These are phyloP conservation scores for Lepidurus packardi DNA, from an alignment of 1,140 invertebrate species.

Conservation along the genomic window DNA sequence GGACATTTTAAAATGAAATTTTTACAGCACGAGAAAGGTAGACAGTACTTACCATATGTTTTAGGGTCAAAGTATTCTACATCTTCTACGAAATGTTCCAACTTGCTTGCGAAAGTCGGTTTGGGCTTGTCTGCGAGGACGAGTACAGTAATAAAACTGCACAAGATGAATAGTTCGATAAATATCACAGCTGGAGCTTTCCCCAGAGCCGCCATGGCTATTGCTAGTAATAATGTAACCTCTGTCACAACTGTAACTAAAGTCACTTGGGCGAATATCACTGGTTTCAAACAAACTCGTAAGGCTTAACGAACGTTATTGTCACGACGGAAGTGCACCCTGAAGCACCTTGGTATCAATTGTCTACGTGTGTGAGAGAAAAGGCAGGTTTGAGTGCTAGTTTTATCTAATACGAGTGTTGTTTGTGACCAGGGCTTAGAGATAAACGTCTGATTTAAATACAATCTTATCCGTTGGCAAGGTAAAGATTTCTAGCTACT, in stretches of 20 bases:
- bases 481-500: background rate
- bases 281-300: no score
- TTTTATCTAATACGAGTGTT: conserved; percentile 1
- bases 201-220: background rate
- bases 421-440: background rate
- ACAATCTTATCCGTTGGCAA: conserved; percentile 6
- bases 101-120: background rate
- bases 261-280: no score
- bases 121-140: background rate
- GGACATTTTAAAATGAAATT: no score
- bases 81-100: conserved; percentile 3
- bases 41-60: background rate
- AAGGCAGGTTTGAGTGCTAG: background rate
- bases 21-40: background rate
- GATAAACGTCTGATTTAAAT: conserved; percentile 1
- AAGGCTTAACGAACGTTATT: no score
- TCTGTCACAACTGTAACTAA: no score
- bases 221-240: background rate
- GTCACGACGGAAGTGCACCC: background rate
- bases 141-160: background rate
- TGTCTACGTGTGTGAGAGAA: background rate
- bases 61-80: background rate
- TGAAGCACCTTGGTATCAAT: background rate
- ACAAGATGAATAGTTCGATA: background rate
- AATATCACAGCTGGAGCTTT: background rate